phyloP scores from a whole-genome alignment of 2,113 vertebrate genomes.

The Pycnonotus jocosus region DNA sequence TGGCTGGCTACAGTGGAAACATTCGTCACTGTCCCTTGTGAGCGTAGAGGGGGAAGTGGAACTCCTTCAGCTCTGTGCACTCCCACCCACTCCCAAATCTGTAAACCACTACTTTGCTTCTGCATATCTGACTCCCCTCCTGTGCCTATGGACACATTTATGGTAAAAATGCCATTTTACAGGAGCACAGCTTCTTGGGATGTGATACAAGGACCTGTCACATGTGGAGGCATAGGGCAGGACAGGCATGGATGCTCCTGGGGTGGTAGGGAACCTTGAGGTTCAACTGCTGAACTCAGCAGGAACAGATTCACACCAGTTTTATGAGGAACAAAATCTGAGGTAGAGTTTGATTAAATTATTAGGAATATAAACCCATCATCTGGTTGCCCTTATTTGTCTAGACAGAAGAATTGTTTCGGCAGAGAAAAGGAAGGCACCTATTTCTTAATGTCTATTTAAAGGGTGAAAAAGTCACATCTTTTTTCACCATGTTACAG shows the following conservation, averaged over 20 bases:
- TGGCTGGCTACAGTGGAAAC: neutral
- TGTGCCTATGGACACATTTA: neutral
- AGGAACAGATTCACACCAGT: neutral
- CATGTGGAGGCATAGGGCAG: fast-evolving
- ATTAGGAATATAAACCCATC: neutral
- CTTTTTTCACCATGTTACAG: neutral
- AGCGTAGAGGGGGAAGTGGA: neutral
- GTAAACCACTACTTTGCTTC: neutral
- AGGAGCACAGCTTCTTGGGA: fast-evolving
- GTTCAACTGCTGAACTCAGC: neutral
- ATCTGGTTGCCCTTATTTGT: neutral
- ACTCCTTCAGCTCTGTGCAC: neutral
- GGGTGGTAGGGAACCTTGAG: neutral
- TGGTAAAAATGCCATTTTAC: neutral
- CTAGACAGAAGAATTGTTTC: neutral
- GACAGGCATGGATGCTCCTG: fast-evolving
- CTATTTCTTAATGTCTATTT: neutral
- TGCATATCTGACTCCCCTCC: neutral
- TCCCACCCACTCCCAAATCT: neutral
- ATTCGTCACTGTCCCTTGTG: fast-evolving
- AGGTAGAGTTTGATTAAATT: neutral
- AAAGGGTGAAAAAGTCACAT: neutral
- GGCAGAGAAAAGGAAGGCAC: neutral
- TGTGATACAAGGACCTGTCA: fast-evolving
- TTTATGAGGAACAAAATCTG: neutral